phyloP scores from a whole-genome alignment of 2,888 invertebrate species.

The Amphipyra berbera region DNA sequence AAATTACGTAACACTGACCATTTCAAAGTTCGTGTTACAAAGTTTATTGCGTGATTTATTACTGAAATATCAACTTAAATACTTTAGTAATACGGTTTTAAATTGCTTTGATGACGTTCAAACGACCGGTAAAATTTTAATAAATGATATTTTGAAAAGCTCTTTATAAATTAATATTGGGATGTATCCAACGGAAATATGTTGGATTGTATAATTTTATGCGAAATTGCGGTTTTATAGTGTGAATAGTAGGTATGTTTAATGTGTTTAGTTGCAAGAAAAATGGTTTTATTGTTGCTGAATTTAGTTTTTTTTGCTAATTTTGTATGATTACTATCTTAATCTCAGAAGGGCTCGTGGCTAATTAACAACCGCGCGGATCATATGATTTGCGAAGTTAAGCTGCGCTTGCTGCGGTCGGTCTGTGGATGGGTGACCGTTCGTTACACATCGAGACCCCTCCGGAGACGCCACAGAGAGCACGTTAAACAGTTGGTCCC shows the following conservation, averaged over 20 bases:
- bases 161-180: slow-evolving; percentile 46
- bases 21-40: slow-evolving; percentile 46
- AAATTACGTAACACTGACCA: slow-evolving; percentile 31
- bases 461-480: no score
- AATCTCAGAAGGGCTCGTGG: no score
- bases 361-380: no score
- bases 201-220: slow-evolving; percentile 26
- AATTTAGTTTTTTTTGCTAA: no score
- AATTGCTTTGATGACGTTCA: slow-evolving; percentile 49
- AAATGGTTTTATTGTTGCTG: no score
- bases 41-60: slow-evolving; percentile 48
- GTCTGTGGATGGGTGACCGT: no score
- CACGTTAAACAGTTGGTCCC: no score
- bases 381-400: no score
- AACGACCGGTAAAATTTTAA: slow-evolving; percentile 37
- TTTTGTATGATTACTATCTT: no score
- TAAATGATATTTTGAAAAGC: slow-evolving; percentile 38
- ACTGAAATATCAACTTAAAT: slow-evolving; percentile 39
- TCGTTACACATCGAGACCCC: no score
- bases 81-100: slow-evolving; percentile 36
- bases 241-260: neutral
- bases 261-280: slow-evolving; percentile 5
- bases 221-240: slow-evolving; percentile 15
- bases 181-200: slow-evolving; percentile 42
- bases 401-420: no score